Evolutionary conservation across 1,140 invertebrate genomes (phyloP).

Genomic region (Lepidotrigona ventralis): DNA sequence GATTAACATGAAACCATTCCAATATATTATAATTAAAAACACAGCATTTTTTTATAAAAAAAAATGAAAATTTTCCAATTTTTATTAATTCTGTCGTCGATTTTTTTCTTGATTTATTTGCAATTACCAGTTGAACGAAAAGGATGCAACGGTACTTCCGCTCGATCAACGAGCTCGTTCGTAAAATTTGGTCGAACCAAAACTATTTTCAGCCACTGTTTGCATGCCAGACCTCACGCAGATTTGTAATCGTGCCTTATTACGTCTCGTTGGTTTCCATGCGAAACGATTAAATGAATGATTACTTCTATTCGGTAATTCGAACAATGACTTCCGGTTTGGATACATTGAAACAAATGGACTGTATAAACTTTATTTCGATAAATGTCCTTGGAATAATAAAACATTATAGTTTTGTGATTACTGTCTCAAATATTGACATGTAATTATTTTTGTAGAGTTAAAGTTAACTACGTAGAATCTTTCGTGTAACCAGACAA

Average conservation of each 20-base stretch:
- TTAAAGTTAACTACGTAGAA: background rate
- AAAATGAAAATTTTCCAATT: background rate
- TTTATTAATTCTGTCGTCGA: background rate
- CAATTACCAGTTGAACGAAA: background rate
- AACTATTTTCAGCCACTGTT: constrained; percentile 55
- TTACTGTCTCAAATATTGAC: background rate
- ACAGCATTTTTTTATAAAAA: background rate
- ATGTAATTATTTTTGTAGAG: background rate
- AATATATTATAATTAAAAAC: background rate
- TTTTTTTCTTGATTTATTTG: background rate
- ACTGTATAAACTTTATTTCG: background rate
- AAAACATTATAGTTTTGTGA: background rate
- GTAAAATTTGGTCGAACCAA: constrained; percentile 42
- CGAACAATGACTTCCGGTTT: constrained; percentile 3
- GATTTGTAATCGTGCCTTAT: constrained; percentile 49
- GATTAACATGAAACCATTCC: constrained; percentile 11
- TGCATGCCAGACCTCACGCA: constrained; percentile 48
- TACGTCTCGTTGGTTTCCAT: constrained; percentile 4
- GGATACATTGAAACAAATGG: background rate
- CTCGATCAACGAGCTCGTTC: constrained; percentile 14
- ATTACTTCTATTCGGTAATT: constrained; percentile 8
- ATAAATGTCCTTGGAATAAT: background rate
- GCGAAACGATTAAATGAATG: background rate
- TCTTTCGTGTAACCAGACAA: background rate
- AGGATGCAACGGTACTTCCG: background rate